Evolutionary conservation across 2,888 invertebrate genomes (phyloP).

Genomic region (Heliconius ismenius): DNA sequence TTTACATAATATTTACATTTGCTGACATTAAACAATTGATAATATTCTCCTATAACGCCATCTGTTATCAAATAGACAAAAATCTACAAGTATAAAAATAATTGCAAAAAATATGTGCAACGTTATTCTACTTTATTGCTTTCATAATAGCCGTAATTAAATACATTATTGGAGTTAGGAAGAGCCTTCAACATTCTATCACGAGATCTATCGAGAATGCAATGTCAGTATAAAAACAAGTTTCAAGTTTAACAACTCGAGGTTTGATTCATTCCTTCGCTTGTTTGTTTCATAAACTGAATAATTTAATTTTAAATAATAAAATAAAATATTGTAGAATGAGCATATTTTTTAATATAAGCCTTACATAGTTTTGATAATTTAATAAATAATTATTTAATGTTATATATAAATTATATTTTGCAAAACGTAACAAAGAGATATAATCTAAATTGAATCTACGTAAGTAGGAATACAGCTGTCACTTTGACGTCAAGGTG

Average conservation of each 20-base stretch:
- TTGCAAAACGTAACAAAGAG: neutral
- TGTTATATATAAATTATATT: neutral
- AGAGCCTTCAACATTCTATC: conserved; percentile 71
- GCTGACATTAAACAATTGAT: conserved; percentile 20
- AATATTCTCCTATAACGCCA: conserved; percentile 36
- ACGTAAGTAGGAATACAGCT: neutral
- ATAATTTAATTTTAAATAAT: conserved; percentile 26
- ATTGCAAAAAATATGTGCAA: conserved; percentile 26
- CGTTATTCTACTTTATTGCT: conserved; percentile 36
- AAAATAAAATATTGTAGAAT: neutral
- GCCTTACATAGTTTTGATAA: neutral
- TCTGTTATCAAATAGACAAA: conserved; percentile 38
- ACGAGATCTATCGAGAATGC: conserved; percentile 58
- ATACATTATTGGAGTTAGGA: conserved; percentile 54
- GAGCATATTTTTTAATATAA: neutral
- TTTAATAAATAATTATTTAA: neutral
- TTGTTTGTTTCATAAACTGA: conserved; percentile 33
- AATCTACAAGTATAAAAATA: neutral
- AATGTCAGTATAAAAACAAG: conserved; percentile 55
- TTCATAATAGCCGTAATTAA: conserved; percentile 43
- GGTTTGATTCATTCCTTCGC: conserved; percentile 36
- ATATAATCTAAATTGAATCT: neutral
- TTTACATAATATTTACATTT: conserved; percentile 37
- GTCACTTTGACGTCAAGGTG: conserved; percentile 13
- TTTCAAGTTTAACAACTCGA: conserved; percentile 41